Percentiles rank a stretch among this genome's conserved stretches.
Evolutionary conservation across 2,113 vertebrate species (phyloP).

Genomic region (Strigops habroptila): DNA sequence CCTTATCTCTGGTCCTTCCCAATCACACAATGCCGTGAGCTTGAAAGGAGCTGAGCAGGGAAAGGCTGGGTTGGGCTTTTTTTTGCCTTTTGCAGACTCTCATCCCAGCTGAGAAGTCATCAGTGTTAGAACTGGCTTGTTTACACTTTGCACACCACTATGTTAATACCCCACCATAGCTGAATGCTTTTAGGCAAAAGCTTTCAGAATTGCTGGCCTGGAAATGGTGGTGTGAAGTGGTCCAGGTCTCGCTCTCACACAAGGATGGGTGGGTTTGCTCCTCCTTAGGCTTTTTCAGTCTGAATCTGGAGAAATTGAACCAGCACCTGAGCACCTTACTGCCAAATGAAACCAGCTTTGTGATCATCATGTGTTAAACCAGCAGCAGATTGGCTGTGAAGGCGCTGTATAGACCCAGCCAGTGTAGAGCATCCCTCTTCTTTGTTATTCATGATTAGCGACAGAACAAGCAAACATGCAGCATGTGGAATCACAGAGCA

Average conservation of each 20-base stretch:
- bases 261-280: background rate
- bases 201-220: background rate
- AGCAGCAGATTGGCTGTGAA: background rate
- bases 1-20: background rate
- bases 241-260: background rate
- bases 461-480: background rate
- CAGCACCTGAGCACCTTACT: background rate
- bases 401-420: background rate
- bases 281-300: background rate
- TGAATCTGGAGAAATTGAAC: background rate
- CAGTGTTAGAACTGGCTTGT: background rate
- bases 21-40: rapidly evolving
- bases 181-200: background rate
- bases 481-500: rapidly evolving
- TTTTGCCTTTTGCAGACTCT: background rate
- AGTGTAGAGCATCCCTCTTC: background rate
- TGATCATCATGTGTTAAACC: background rate
- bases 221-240: background rate
- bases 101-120: background rate
- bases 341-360: background rate
- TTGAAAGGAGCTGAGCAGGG: rapidly evolving
- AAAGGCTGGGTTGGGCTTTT: background rate
- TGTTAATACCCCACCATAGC: background rate
- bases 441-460: background rate
- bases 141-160: background rate